phyloP scores from a whole-genome alignment of 2,888 invertebrate genomes.

The Eucriotettix oculatus region DNA sequence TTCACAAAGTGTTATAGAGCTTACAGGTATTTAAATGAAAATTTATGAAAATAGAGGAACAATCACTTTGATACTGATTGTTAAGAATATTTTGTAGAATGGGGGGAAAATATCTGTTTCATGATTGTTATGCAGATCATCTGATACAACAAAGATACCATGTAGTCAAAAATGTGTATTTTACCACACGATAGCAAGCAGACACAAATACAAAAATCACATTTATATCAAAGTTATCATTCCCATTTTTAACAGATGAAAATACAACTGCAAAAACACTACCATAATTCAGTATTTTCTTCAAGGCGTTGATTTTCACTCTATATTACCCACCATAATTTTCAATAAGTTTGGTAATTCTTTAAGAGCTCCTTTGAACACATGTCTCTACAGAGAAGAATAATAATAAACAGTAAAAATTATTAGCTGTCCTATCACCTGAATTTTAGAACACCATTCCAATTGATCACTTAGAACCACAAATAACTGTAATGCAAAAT shows the following conservation, averaged over 20 bases:
- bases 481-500: too few relatives aligned
- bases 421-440: too few relatives aligned
- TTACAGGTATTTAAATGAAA: not conserved
- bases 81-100: not conserved
- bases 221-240: not conserved
- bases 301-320: too few relatives aligned
- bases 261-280: too few relatives aligned
- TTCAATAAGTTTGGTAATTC: too few relatives aligned
- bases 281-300: too few relatives aligned
- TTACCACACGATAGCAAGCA: not conserved
- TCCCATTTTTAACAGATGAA: not conserved
- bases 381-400: too few relatives aligned
- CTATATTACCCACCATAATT: too few relatives aligned
- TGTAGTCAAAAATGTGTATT: not conserved
- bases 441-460: too few relatives aligned
- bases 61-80: not conserved
- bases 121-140: not conserved
- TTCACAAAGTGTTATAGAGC: not conserved
- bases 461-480: too few relatives aligned
- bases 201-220: constrained; percentile 1
- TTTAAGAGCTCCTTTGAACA: too few relatives aligned
- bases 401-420: too few relatives aligned
- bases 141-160: not conserved
- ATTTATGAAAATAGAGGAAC: constrained; percentile 1
- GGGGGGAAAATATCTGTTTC: not conserved